Conservation (phyloP, 2,888 invertebrate species). For the Rhingia campestris region DNA sequence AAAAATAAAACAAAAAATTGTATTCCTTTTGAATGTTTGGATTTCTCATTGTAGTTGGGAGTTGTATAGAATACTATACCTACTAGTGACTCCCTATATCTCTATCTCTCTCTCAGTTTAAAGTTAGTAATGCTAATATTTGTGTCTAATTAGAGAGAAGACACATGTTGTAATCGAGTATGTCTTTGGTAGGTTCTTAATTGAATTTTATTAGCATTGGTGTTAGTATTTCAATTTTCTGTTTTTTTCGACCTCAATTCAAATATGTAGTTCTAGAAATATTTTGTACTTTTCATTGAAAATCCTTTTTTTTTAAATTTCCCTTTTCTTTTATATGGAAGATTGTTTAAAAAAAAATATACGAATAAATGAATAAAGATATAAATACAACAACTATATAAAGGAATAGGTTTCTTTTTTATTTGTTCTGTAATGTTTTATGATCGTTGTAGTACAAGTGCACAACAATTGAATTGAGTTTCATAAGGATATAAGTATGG, state of each 20-base stretch:
- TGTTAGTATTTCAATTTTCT: slow-evolving; percentile 28
- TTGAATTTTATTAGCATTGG: slow-evolving; percentile 45
- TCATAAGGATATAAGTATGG: too few species aligned
- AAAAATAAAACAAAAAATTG: slow-evolving; percentile 23
- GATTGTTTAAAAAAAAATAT: slow-evolving; percentile 46
- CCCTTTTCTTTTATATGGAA: slow-evolving; percentile 43
- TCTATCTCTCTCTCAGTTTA: neutral
- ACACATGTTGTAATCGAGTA: slow-evolving; percentile 14
- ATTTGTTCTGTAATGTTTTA: neutral
- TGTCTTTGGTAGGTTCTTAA: slow-evolving; percentile 43
- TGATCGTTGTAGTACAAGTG: too few species aligned
- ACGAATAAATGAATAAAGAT: slow-evolving; percentile 51
- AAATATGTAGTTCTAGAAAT: slow-evolving; percentile 39
- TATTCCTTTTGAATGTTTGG: slow-evolving; percentile 58
- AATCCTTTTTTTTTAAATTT: slow-evolving; percentile 34
- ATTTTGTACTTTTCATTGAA: slow-evolving; percentile 55
- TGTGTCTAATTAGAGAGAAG: slow-evolving; percentile 9
- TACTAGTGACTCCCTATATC: too few species aligned
- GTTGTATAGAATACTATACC: neutral
- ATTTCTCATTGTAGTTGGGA: slow-evolving; percentile 28
- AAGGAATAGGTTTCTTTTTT: slow-evolving; percentile 2
- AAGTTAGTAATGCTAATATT: slow-evolving; percentile 9
- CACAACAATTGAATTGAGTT: too few species aligned
- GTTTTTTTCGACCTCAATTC: neutral
- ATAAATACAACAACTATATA: slow-evolving; percentile 35